A percentile compares a stretch with the other conserved stretches of the same genome.
Evolutionary conservation across 2,888 invertebrate species (phyloP).

Genomic region (Dolichopus griseipennis): DNA sequence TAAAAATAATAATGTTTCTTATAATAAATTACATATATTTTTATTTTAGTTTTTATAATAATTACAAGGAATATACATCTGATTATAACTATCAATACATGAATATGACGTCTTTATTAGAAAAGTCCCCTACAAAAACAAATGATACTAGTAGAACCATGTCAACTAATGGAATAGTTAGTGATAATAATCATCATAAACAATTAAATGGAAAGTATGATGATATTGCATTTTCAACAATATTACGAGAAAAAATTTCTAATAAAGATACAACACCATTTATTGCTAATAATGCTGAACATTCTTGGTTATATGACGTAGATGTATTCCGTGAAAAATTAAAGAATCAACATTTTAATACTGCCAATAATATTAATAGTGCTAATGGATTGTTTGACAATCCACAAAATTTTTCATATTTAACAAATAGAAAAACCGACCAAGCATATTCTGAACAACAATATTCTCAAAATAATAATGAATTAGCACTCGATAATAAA

Average conservation of each 20-base stretch:
- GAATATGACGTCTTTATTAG: neutral
- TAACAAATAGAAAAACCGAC: neutral
- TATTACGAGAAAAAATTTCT: slow-evolving; percentile 9
- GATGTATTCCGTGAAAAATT: slow-evolving; percentile 4
- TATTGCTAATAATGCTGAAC: neutral
- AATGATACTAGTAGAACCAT: neutral
- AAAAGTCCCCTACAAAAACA: neutral
- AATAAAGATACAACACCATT: slow-evolving; percentile 2
- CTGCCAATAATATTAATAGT: neutral
- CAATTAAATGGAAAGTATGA: no score
- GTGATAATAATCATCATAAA: neutral
- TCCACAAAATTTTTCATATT: neutral
- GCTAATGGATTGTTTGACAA: neutral
- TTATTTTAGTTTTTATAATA: neutral
- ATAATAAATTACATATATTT: no score
- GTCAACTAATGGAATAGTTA: neutral
- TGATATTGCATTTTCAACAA: neutral
- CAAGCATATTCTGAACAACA: neutral
- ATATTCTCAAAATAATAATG: neutral
- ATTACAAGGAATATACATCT: neutral
- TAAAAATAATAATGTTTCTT: no score
- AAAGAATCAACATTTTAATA: neutral
- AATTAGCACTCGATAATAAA: neutral
- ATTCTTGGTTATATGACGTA: slow-evolving; percentile 4
- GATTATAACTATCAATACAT: neutral